Evolutionary conservation across 2,797 vertebrate genomes (phyloP), one percentile per base, ranked within the genome.

Genomic region (Chiropotes sagulatus): DNA sequence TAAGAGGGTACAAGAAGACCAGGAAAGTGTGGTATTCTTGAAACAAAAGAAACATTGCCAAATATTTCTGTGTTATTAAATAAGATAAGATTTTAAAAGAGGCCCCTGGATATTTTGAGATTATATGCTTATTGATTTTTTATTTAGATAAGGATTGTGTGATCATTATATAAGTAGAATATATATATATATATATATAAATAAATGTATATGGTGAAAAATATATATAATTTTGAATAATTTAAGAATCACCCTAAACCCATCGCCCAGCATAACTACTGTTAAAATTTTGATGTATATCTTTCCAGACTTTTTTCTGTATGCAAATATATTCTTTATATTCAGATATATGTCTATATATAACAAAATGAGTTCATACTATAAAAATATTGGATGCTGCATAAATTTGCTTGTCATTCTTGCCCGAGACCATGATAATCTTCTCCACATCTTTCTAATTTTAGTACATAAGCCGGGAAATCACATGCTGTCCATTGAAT

Each of bases 321-420:
- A 96, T 97, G 94, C 76, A 97, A 93, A 97, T 97, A 79, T 90
- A 93, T 92, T 96, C 82, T 88, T 88, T 93, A 57, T 78, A 85
- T 95, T 86, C 93, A 96, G 87, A 97, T 89, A 87, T 50, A 86
- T 82, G 41, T 84, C 86, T 92, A 79, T 93, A 94, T 97, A 94
- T 98, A 96, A 90, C 81, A 97, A 86, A 97, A 93, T 97, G 92
- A 96, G 61, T 90, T 96, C 85, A 91, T 90, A 58, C 73, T 88
- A 73, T 92, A 96, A 96, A 98, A 96, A 80, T 97, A 92, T 57
- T 46, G 64, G 57, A 83, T 46, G 58, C 39, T 96, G 58, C 58
- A 96, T 96, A 48, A 92, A 90, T 97, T 85, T 96, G 48, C 81
- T 93, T 82, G 48, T 92, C 76, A 79, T 82, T 73, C 41, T 50